Conservation (phyloP, 2,888 invertebrate genomes). For the Antheraea yamamai region DNA sequence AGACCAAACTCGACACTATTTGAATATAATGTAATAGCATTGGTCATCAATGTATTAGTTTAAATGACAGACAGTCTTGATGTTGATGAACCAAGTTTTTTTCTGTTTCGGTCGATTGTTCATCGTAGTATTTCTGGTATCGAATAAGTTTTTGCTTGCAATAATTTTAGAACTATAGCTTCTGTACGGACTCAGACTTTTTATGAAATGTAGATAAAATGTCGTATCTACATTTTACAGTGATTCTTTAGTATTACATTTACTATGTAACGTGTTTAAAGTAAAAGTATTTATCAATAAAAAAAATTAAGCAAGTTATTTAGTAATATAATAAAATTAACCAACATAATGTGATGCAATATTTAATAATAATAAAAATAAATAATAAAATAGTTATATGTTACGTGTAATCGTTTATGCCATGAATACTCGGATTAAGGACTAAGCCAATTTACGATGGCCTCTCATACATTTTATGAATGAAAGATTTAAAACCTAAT, state of each 20-base stretch:
- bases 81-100: conserved; percentile 41
- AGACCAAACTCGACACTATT: conserved; percentile 53
- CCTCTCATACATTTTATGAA: conserved; percentile 41
- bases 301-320: too few species aligned
- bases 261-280: background rate
- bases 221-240: background rate
- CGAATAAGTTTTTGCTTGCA: conserved; percentile 2
- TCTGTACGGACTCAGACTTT: background rate
- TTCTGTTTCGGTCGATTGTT: conserved; percentile 4
- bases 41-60: conserved; percentile 24
- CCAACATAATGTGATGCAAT: too few species aligned
- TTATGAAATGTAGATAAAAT: background rate
- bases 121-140: conserved; percentile 1
- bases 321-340: too few species aligned
- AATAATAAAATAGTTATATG: too few species aligned
- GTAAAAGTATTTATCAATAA: too few species aligned
- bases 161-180: background rate
- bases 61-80: conserved; percentile 38
- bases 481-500: conserved; percentile 25
- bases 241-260: background rate
- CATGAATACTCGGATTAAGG: conserved; percentile 26
- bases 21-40: conserved; percentile 56
- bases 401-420: too few species aligned
- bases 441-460: conserved; percentile 25
- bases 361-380: too few species aligned